These are phyloP conservation scores for Siderastrea siderea DNA, from an alignment of 92 coral and sea anemone genomes.

Conservation along the genomic window DNA sequence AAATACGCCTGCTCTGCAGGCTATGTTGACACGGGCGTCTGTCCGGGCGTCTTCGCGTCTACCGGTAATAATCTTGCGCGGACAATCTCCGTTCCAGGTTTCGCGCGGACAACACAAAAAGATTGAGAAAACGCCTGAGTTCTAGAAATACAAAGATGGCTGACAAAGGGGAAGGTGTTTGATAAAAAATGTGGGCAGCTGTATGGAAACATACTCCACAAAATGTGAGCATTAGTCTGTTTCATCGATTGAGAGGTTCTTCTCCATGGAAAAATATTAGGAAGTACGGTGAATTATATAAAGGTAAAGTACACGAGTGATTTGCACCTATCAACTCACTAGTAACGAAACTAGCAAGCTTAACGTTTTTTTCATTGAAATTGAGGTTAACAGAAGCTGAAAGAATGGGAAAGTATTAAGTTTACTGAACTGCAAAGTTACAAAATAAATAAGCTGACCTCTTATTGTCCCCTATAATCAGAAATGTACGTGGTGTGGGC, in stretches of 20 bases:
- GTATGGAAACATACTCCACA: slow-evolving; percentile 1
- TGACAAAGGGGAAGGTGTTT: not conserved
- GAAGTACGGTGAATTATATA: not conserved
- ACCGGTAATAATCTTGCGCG: too few species aligned
- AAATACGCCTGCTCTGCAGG: too few species aligned
- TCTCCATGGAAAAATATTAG: slow-evolving; percentile 1
- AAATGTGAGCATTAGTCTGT: not conserved
- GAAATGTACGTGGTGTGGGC: too few species aligned
- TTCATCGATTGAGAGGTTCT: not conserved
- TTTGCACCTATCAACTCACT: too few species aligned
- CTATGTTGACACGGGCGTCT: too few species aligned
- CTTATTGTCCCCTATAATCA: too few species aligned
- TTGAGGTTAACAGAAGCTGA: too few species aligned
- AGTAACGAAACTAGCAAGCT: too few species aligned
- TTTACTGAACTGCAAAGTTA: too few species aligned
- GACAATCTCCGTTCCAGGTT: not conserved
- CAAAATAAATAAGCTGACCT: too few species aligned
- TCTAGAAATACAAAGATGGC: not conserved
- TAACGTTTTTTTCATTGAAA: not conserved
- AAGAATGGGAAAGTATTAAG: too few species aligned
- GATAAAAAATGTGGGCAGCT: slow-evolving; percentile 16
- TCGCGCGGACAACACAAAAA: not conserved
- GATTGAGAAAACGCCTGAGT: not conserved
- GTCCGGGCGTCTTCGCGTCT: too few species aligned
- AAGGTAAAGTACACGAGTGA: not conserved